phyloP scores from a whole-genome alignment of 1,140 invertebrate genomes.

The Chironomus tepperi region DNA sequence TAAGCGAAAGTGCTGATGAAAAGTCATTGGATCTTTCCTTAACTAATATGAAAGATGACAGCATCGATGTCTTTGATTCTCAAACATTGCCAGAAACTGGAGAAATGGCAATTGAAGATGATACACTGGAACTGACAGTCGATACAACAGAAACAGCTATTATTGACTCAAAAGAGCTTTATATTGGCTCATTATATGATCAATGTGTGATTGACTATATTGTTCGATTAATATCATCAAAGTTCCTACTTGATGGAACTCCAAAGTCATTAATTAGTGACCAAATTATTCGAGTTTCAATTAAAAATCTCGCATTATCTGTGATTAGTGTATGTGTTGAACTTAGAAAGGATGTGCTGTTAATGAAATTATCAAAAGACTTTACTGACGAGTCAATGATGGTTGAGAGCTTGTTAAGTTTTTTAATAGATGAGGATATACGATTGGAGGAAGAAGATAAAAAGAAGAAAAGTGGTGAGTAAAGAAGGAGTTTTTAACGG shows the following conservation, averaged over 20 bases:
- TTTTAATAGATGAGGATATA: slow-evolving; percentile 10
- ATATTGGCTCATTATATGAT: slow-evolving; percentile 35
- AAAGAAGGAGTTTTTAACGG: too few relatives aligned
- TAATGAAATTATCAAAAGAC: slow-evolving; percentile 32
- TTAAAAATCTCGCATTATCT: slow-evolving; percentile 67
- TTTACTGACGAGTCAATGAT: slow-evolving; percentile 14
- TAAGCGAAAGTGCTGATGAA: neutral
- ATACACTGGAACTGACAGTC: neutral
- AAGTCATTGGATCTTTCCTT: neutral
- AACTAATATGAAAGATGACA: slow-evolving; percentile 10
- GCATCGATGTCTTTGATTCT: neutral
- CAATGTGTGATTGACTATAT: slow-evolving; percentile 36
- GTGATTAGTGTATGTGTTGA: slow-evolving; percentile 58
- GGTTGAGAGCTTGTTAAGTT: slow-evolving; percentile 10
- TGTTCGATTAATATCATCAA: slow-evolving; percentile 33
- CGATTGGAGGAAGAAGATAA: slow-evolving; percentile 4
- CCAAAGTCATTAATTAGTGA: slow-evolving; percentile 52
- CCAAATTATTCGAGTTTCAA: slow-evolving; percentile 61
- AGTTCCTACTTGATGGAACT: slow-evolving; percentile 59
- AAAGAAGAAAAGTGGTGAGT: neutral
- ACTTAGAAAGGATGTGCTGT: slow-evolving; percentile 57
- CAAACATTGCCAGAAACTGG: slow-evolving; percentile 20
- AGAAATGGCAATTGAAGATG: slow-evolving; percentile 10
- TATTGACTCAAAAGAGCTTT: neutral
- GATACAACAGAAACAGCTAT: neutral